Conservation (phyloP, 2,797 vertebrate species). For the Rhinoraja longicauda region DNA sequence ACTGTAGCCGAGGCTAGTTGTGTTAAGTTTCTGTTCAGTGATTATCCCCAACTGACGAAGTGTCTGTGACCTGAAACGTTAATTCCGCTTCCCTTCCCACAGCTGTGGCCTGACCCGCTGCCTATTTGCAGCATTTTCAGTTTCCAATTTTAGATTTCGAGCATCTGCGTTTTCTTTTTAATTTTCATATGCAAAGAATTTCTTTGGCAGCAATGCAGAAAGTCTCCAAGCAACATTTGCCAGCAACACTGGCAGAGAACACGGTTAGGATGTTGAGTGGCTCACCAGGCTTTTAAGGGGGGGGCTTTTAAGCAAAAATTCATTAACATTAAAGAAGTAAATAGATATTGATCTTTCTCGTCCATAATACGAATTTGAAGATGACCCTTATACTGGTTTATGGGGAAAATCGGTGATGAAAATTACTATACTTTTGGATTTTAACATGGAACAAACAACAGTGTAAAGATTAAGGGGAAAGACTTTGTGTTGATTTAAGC, state of each 20-base stretch:
- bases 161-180: too few relatives aligned
- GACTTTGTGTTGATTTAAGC: background rate
- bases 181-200: background rate
- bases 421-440: background rate
- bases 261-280: background rate
- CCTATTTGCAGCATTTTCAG: too few relatives aligned
- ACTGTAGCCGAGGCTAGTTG: too few relatives aligned
- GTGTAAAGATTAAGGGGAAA: background rate
- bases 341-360: background rate
- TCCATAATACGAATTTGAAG: background rate
- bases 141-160: too few relatives aligned
- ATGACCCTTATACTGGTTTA: background rate
- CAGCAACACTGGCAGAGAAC: background rate
- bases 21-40: too few relatives aligned
- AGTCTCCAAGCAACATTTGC: background rate
- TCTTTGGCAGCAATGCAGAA: background rate
- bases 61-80: too few relatives aligned
- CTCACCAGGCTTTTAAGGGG: background rate
- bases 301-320: background rate
- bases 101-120: too few relatives aligned
- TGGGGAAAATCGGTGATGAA: too few relatives aligned
- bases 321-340: background rate
- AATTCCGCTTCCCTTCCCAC: too few relatives aligned
- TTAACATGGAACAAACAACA: background rate
- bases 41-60: too few relatives aligned